Evolutionary conservation across 37 sponge, comb jelly and placozoan species (phyloP), one percentile per base, ranked within the genome.

Genomic region (Halichondria panicea): DNA sequence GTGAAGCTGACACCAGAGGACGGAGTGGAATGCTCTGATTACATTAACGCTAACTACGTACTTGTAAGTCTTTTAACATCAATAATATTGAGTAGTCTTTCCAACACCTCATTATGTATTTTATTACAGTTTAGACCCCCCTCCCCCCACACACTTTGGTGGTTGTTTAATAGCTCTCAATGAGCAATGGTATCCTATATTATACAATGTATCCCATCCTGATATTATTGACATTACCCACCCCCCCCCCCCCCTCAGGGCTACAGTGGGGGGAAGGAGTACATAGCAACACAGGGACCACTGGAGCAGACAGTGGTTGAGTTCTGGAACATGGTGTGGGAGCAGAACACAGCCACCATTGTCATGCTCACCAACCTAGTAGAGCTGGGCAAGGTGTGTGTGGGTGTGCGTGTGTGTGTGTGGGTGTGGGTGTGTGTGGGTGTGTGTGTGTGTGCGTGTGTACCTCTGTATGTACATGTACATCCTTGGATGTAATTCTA

Each of bases 251-350:
- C 68, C 22, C 27, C 12, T 56, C 18, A 86, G 87, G 91, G 93
- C 39, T 86, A 74, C 71, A 69, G 71, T 30, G 63, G 70, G 27
- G 83, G 69, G 42, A 76, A 76, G 80, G 93, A 92, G 75, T 96
- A 89, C 82, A 93, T 96, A 25, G 82, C 91, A 0, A 73, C 91
- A 0, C 91, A 91, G 54, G 91, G 91, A 18, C 88, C 94, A 7
- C 66, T 89, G 40, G 87, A 85, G 33, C 83, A 86, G 66, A 93
- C 94, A 37, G 67, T 80, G 40, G 79, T 31, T 6, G 91, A 93
- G 76, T 96, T 96, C 75, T 96, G 97, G 97, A n/a, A 91, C 27
- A 96, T 96, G 97, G 83, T 96, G 34, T 96, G 94, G 94, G 97
- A 96, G 52, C 80, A 87, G 52, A 60, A 89, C 27, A 30, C 63